phyloP scores from a whole-genome alignment of 2,797 vertebrate species.

The Enteromius treurensis region DNA sequence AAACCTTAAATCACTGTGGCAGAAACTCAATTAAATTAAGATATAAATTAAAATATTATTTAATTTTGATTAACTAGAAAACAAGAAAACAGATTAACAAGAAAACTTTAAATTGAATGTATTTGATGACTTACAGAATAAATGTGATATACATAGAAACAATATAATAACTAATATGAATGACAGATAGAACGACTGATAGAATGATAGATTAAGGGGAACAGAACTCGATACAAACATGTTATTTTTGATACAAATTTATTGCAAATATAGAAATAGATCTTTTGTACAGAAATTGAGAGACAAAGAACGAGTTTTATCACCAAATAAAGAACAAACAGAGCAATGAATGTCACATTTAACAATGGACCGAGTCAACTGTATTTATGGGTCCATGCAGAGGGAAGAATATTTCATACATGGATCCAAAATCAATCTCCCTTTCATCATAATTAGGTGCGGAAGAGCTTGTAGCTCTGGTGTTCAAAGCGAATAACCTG shows the following conservation, averaged over 20 bases:
- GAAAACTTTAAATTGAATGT: background rate
- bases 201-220: background rate
- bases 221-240: background rate
- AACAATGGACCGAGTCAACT: conserved; percentile 31
- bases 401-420: background rate
- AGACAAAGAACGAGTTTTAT: conserved; percentile 44
- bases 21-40: background rate
- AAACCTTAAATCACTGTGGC: background rate
- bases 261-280: conserved; percentile 66
- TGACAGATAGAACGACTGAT: background rate
- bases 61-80: background rate
- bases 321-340: background rate
- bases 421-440: background rate
- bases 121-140: background rate
- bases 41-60: background rate
- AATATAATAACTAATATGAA: background rate
- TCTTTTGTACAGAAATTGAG: conserved; percentile 65
- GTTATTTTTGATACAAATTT: conserved; percentile 59
- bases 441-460: background rate
- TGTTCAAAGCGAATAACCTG: background rate
- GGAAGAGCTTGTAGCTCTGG: background rate
- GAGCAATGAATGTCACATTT: conserved; percentile 1
- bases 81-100: too few species aligned
- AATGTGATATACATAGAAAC: background rate
- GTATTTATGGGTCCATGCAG: background rate